phyloP scores from a whole-genome alignment of 1,140 invertebrate species.

The Scaptomyza pallida region DNA sequence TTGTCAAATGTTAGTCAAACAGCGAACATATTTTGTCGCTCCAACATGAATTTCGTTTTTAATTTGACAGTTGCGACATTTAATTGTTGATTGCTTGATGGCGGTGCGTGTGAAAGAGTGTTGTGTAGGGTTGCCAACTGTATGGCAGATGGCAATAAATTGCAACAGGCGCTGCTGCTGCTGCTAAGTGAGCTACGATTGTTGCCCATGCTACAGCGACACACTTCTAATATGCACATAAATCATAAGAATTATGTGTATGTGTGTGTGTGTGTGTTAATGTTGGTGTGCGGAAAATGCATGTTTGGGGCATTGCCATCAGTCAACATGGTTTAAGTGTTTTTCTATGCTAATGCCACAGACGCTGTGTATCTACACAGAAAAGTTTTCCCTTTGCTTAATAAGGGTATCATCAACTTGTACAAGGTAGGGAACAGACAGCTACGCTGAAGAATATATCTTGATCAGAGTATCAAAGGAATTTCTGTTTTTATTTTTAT shows the following conservation, averaged over 20 bases:
- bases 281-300: conserved; percentile 45
- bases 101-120: background rate
- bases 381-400: background rate
- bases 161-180: conserved; percentile 57
- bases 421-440: no score
- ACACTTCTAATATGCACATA: conserved; percentile 55
- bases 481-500: no score
- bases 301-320: conserved; percentile 60
- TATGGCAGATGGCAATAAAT: conserved; percentile 59
- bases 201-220: conserved; percentile 31
- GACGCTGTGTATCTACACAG: conserved; percentile 7
- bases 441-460: no score
- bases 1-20: conserved; percentile 54
- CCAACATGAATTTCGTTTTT: conserved; percentile 39
- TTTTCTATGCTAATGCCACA: conserved; percentile 70
- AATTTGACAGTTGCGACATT: conserved; percentile 62
- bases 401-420: no score
- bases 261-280: conserved; percentile 22
- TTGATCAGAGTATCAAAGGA: no score
- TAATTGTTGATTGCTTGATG: conserved; percentile 56
- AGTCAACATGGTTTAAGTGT: conserved; percentile 77
- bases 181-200: conserved; percentile 57
- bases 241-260: conserved; percentile 58
- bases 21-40: conserved; percentile 52
- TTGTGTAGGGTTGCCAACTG: no score